Conservation (phyloP, 2,888 invertebrate genomes). For the Tetragnatha montana region DNA sequence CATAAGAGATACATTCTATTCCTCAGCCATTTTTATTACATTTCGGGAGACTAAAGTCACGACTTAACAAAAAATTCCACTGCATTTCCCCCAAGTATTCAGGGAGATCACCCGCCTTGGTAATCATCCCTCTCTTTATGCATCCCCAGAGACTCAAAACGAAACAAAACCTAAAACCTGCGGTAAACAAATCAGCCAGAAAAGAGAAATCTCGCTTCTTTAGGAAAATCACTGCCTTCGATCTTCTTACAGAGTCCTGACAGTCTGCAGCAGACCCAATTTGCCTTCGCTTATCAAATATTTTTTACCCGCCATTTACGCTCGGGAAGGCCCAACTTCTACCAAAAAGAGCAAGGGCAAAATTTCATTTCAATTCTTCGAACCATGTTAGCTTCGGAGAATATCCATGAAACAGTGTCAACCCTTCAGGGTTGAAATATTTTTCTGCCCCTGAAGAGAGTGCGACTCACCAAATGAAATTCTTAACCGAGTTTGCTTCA, state of each 20-base stretch:
- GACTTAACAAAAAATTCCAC: too few species aligned
- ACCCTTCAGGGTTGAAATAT: background rate
- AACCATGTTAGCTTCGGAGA: background rate
- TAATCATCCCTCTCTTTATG: background rate
- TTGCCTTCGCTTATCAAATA: background rate
- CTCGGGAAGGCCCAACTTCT: background rate
- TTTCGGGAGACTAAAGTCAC: too few species aligned
- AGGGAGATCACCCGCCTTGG: background rate
- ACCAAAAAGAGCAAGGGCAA: background rate
- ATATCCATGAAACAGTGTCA: background rate
- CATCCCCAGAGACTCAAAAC: background rate
- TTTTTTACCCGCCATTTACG: background rate
- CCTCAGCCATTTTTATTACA: too few species aligned
- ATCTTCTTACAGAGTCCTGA: background rate
- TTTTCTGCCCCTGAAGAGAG: background rate
- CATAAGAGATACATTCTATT: too few species aligned
- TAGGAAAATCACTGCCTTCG: background rate
- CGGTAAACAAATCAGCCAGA: background rate
- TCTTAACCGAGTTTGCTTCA: background rate
- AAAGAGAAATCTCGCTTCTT: background rate
- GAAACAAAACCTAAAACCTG: background rate
- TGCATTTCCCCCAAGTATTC: background rate
- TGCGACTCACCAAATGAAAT: background rate
- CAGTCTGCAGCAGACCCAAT: background rate
- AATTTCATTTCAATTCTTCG: background rate